Evolutionary conservation across 2,888 invertebrate genomes (phyloP).

Genomic region (Oasisia sp.): DNA sequence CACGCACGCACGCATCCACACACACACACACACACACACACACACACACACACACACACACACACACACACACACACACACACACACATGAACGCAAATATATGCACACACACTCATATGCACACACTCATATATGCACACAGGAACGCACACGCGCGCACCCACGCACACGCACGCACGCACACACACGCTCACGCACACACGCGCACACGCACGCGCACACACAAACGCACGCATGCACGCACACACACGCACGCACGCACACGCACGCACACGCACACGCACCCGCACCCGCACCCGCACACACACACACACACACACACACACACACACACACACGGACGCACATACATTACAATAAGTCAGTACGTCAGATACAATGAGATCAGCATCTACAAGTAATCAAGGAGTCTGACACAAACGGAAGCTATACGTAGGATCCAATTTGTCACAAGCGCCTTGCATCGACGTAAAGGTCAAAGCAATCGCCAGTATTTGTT

Average conservation of each 20-base stretch:
- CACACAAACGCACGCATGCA: not conserved
- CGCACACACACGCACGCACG: not conserved
- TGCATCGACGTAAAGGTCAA: not conserved
- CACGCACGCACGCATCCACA: too few species aligned
- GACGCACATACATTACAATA: not conserved
- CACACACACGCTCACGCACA: not conserved
- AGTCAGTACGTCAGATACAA: not conserved
- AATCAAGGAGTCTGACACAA: not conserved
- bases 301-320: conserved; percentile 17
- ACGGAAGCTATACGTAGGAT: not conserved
- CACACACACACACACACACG: conserved; percentile 13
- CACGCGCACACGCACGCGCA: not conserved
- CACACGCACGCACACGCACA: not conserved
- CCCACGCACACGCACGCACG: not conserved
- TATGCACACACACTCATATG: too few species aligned
- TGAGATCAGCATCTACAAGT: not conserved
- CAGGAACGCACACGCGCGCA: not conserved
- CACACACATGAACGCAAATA: too few species aligned
- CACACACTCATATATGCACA: not conserved
- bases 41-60: too few species aligned
- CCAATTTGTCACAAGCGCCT: not conserved
- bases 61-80: too few species aligned
- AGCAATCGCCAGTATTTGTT: not conserved
- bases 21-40: too few species aligned
- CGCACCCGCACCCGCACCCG: not conserved